Conservation (phyloP, 2,797 vertebrate genomes). For the Scomberomorus guttatus region DNA sequence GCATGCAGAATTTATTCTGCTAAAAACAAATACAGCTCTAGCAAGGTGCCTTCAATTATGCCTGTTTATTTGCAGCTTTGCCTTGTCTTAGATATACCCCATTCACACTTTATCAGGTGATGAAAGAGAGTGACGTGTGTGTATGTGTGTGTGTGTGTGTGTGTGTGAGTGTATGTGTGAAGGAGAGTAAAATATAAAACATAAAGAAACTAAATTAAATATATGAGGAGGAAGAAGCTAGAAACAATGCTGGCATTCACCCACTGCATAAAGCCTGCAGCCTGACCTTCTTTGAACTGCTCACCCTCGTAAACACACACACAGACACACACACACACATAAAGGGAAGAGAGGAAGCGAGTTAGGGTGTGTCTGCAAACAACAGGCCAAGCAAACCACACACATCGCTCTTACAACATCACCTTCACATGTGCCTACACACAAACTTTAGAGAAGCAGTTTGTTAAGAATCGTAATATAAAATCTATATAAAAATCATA, state of each 20-base stretch:
- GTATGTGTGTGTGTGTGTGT: not conserved
- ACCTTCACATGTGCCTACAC: conserved; percentile 44
- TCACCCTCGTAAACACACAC: conserved; percentile 24
- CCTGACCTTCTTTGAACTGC: conserved; percentile 47
- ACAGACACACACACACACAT: conserved; percentile 20
- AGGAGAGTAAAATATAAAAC: not conserved
- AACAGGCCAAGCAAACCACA: conserved; percentile 76
- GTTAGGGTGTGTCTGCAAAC: conserved; percentile 74
- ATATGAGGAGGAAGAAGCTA: not conserved
- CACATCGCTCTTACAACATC: conserved; percentile 63
- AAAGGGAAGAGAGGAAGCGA: conserved; percentile 63
- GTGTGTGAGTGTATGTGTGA: not conserved
- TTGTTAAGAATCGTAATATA: not conserved
- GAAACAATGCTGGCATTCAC: conserved; percentile 2
- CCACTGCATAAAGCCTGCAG: conserved; percentile 23
- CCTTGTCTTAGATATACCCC: not conserved
- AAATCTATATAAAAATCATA: not conserved
- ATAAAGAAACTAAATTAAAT: not conserved
- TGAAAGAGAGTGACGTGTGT: not conserved
- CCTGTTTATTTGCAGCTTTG: not conserved
- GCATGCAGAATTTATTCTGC: not conserved
- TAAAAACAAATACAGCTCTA: conserved; percentile 15
- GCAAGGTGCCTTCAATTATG: not conserved
- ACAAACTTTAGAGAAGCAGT: conserved; percentile 34
- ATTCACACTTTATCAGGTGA: not conserved